A percentile compares a stretch with the other conserved stretches of the same genome.
Conservation (phyloP, 2,113 vertebrate species). For the Pachycephala philippinensis region DNA sequence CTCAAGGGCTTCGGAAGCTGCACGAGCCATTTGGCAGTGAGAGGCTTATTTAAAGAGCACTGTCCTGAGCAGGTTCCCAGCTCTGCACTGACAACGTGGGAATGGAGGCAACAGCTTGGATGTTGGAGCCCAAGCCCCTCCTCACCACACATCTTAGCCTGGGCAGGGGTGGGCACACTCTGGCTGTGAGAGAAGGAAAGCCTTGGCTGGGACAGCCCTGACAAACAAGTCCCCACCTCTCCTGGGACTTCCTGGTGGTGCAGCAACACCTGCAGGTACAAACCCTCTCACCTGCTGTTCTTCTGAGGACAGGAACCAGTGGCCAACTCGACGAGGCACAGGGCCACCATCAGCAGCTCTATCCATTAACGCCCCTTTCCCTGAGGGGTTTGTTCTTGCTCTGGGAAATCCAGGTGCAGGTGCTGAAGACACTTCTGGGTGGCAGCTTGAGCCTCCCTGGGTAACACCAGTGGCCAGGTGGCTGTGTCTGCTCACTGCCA, state of each 20-base stretch:
- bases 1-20: background rate
- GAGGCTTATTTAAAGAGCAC: background rate
- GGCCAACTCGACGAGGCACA: accelerated
- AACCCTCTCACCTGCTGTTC: constrained; percentile 34
- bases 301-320: background rate
- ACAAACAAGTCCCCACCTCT: background rate
- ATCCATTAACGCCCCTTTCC: constrained; percentile 4
- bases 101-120: background rate
- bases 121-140: background rate
- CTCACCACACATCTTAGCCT: accelerated
- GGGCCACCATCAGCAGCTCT: accelerated
- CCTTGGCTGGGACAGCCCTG: background rate
- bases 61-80: background rate
- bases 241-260: background rate
- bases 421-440: constrained; percentile 49
- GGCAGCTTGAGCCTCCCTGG: background rate
- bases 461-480: background rate
- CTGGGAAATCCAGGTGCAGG: constrained; percentile 35
- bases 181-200: background rate
- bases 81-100: accelerated
- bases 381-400: background rate
- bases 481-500: background rate
- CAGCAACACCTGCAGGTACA: background rate
- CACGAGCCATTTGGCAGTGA: background rate
- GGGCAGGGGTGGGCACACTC: background rate